phyloP scores from a whole-genome alignment of 1,140 invertebrate species.

The Harpegnathos saltator region DNA sequence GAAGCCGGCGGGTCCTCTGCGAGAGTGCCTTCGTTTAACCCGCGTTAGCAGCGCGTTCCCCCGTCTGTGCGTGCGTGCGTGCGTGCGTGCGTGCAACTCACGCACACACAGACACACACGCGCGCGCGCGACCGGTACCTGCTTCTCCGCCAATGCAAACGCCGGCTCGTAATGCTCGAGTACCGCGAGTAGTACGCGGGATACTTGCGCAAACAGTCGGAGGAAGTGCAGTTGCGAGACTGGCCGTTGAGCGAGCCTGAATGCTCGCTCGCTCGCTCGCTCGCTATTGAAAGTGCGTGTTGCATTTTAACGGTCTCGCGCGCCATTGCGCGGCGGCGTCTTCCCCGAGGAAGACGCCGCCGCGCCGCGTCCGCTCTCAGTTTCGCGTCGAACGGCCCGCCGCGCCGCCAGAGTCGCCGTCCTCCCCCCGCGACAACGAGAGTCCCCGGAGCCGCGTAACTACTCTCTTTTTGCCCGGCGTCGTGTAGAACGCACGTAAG shows the following conservation, averaged over 20 bases:
- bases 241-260: slow-evolving; percentile 6
- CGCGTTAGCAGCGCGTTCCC: slow-evolving; percentile 34
- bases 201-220: slow-evolving; percentile 71
- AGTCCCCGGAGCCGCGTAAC: too few species aligned
- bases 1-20: slow-evolving; percentile 63
- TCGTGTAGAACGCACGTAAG: too few species aligned
- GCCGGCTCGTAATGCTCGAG: slow-evolving; percentile 57
- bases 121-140: slow-evolving; percentile 47
- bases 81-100: not conserved
- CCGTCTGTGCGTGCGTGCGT: not conserved
- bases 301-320: too few species aligned
- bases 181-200: slow-evolving; percentile 49
- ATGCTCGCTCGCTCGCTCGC: slow-evolving; percentile 5
- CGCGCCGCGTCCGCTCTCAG: not conserved
- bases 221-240: slow-evolving; percentile 68
- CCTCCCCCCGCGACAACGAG: too few species aligned
- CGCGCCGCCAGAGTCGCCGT: too few species aligned
- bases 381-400: not conserved
- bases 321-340: not conserved
- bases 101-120: not conserved
- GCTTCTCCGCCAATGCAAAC: slow-evolving; percentile 64
- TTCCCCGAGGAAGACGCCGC: too few species aligned
- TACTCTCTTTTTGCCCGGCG: too few species aligned
- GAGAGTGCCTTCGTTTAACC: slow-evolving; percentile 59
- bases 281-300: too few species aligned